These are phyloP conservation scores for Scatophagus argus DNA, from an alignment of 2,113 vertebrate species.

Conservation along the genomic window DNA sequence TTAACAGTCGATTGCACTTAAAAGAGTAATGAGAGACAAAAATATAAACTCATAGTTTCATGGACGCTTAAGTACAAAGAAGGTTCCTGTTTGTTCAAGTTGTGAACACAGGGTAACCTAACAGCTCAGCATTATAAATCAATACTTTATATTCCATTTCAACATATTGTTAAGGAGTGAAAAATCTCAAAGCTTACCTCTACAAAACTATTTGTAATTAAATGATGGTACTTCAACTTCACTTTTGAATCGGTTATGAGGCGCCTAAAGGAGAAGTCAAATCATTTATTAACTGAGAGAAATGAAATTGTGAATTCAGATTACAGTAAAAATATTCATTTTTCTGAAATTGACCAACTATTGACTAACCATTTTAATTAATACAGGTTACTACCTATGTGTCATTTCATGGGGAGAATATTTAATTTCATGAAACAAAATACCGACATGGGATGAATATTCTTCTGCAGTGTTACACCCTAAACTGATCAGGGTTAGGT, in stretches of 20 bases:
- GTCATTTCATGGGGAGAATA: too few species aligned
- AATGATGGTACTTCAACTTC: slow-evolving; percentile 99
- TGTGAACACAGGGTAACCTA: background rate
- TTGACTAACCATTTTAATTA: too few species aligned
- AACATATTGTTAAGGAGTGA: background rate
- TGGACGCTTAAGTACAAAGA: background rate
- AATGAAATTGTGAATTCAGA: too few species aligned
- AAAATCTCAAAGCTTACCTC: slow-evolving; percentile 89
- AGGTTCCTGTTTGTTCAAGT: background rate
- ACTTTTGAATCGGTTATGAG: slow-evolving; percentile 99
- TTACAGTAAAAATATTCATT: too few species aligned
- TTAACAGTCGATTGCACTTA: slow-evolving; percentile 99
- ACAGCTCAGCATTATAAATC: slow-evolving; percentile 2
- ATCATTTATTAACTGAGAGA: slow-evolving; percentile 29
- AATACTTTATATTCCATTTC: background rate
- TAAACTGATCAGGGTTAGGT: slow-evolving; percentile 16
- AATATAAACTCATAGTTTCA: background rate
- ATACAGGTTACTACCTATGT: too few species aligned
- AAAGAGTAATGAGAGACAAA: slow-evolving; percentile 28
- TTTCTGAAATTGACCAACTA: too few species aligned
- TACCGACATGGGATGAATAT: background rate
- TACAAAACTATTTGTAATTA: slow-evolving; percentile 99
- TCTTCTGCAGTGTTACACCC: background rate
- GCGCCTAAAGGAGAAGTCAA: slow-evolving; percentile 86
- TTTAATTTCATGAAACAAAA: background rate